phyloP scores from a whole-genome alignment of 2,113 vertebrate species.

The Nerophis lumbriciformis region DNA sequence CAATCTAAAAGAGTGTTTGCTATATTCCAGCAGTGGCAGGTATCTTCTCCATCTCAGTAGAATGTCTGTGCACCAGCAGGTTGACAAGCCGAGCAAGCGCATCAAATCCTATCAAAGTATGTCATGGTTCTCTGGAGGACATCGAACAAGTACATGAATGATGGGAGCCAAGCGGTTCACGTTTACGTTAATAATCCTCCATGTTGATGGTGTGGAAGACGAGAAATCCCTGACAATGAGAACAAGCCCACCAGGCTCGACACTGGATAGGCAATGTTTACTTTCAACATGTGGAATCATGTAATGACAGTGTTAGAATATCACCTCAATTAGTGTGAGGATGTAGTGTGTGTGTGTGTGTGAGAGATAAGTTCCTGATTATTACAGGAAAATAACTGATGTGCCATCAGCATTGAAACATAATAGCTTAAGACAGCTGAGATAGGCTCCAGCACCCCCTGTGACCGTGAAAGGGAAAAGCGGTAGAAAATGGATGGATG shows the following conservation, averaged over 20 bases:
- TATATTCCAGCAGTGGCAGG: slow-evolving; percentile 91
- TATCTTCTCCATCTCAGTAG: slow-evolving; percentile 71
- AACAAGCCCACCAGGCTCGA: slow-evolving; percentile 38
- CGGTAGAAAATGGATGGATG: too few relatives aligned
- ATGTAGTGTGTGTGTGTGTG: slow-evolving; percentile 17
- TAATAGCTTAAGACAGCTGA: slow-evolving; percentile 10
- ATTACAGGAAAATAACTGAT: slow-evolving; percentile 9
- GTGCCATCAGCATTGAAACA: slow-evolving; percentile 38
- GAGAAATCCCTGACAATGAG: slow-evolving; percentile 16
- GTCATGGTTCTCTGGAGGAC: slow-evolving; percentile 24
- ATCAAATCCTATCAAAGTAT: slow-evolving; percentile 22
- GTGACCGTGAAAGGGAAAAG: too few relatives aligned
- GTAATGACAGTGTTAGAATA: slow-evolving; percentile 35
- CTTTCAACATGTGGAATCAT: slow-evolving; percentile 23
- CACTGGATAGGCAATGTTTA: slow-evolving; percentile 63
- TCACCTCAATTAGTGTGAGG: slow-evolving; percentile 45
- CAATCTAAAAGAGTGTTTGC: slow-evolving; percentile 91
- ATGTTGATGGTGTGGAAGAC: slow-evolving; percentile 11
- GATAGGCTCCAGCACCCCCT: too few relatives aligned
- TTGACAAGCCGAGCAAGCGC: slow-evolving; percentile 21
- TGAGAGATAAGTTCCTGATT: slow-evolving; percentile 6
- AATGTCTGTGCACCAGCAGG: slow-evolving; percentile 11
- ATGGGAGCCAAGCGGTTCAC: slow-evolving; percentile 10
- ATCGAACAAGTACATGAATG: slow-evolving; percentile 10
- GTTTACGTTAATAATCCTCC: slow-evolving; percentile 12